These are phyloP conservation scores for Eulemur albifrons DNA, from an alignment of 2,797 vertebrate genomes.

Conservation along the genomic window DNA sequence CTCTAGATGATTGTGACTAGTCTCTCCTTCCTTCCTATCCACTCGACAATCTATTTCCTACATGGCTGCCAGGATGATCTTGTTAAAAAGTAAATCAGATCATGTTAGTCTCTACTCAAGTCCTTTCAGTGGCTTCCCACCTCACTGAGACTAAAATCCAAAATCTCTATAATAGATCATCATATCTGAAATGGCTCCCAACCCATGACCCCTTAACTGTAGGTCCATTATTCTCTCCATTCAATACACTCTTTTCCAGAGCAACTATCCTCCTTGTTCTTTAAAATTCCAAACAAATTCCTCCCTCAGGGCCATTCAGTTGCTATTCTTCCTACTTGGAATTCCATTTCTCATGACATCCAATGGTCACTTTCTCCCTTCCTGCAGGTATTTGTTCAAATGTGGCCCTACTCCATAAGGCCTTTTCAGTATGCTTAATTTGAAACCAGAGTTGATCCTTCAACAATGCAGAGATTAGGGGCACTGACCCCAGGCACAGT, in stretches of 20 bases:
- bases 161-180: background rate
- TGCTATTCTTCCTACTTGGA: background rate
- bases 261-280: background rate
- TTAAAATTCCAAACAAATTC: background rate
- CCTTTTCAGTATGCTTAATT: background rate
- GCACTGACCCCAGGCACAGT: background rate
- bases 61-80: background rate
- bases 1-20: background rate
- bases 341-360: background rate
- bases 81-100: background rate
- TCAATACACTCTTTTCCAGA: background rate
- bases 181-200: background rate
- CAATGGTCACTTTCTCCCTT: background rate
- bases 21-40: background rate
- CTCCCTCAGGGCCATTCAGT: background rate
- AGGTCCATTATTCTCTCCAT: background rate
- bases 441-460: background rate
- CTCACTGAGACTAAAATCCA: background rate
- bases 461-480: background rate
- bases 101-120: background rate
- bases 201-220: fast-evolving
- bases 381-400: background rate
- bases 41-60: background rate
- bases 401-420: background rate
- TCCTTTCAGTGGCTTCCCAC: background rate